Percentiles rank a stretch among this genome's conserved stretches.
These are phyloP conservation scores for Apotomis capreana DNA, from an alignment of 2,888 invertebrate species.

Conservation along the genomic window DNA sequence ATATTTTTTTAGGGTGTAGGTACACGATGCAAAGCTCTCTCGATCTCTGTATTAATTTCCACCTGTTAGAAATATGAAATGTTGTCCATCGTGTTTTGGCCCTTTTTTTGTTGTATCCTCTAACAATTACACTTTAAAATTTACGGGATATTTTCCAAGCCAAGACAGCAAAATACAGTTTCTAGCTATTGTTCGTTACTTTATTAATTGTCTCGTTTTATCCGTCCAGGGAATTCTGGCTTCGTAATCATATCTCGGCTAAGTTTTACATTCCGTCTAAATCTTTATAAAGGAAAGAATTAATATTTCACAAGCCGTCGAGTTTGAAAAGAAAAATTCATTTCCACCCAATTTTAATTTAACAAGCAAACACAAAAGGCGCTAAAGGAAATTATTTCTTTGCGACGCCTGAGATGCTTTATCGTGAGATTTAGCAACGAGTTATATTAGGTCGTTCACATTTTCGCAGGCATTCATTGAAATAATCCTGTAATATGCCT, in stretches of 20 bases:
- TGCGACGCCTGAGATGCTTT: constrained; percentile 22
- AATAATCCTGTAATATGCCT: no score
- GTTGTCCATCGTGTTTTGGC: no score
- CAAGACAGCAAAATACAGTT: not conserved
- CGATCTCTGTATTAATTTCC: no score
- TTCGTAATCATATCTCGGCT: not conserved
- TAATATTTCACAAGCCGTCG: constrained; percentile 37
- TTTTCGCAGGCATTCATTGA: not conserved
- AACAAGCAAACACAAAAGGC: constrained; percentile 53
- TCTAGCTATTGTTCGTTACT: no score
- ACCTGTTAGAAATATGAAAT: no score
- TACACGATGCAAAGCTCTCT: no score
- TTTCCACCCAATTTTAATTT: constrained; percentile 56
- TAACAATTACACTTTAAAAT: no score
- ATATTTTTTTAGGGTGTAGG: no score
- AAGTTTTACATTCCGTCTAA: constrained; percentile 1
- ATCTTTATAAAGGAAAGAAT: constrained; percentile 16
- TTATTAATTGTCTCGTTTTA: not conserved
- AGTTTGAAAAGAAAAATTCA: constrained; percentile 30
- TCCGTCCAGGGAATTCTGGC: not conserved
- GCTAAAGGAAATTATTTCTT: constrained; percentile 51
- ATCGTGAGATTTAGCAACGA: not conserved
- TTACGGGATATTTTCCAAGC: not conserved
- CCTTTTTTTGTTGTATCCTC: no score
- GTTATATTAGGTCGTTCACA: not conserved